Evolutionary conservation across 2,113 vertebrate species (phyloP).

Genomic region (Lipophrys pholis): DNA sequence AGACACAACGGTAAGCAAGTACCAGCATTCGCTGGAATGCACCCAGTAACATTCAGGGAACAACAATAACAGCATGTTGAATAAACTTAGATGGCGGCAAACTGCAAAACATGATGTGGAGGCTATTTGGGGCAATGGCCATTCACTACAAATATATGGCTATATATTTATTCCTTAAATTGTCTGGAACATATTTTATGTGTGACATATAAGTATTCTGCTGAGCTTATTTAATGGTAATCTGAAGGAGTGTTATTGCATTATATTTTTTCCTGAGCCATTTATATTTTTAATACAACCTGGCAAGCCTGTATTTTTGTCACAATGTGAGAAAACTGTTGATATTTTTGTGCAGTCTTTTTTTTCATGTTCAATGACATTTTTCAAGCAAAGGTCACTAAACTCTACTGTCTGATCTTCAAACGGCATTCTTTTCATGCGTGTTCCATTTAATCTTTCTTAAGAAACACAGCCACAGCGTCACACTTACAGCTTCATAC

Average conservation of each 20-base stretch:
- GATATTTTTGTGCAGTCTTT: no score
- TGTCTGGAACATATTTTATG: no score
- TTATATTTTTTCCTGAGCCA: slow-evolving; percentile 3
- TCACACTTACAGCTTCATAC: not conserved
- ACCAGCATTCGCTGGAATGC: slow-evolving; percentile 35
- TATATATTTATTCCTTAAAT: no score
- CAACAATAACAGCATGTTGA: slow-evolving; percentile 22
- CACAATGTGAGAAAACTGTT: not conserved
- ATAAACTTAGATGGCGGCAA: slow-evolving; percentile 4
- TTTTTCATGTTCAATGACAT: not conserved
- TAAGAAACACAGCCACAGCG: not conserved
- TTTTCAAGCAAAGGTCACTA: slow-evolving; percentile 11
- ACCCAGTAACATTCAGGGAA: slow-evolving; percentile 60
- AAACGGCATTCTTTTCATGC: not conserved
- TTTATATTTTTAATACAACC: slow-evolving; percentile 12
- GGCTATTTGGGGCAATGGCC: no score
- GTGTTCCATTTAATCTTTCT: not conserved
- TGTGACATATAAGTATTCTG: no score
- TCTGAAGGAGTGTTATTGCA: no score
- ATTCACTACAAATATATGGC: no score
- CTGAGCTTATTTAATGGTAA: no score
- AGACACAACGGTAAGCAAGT: slow-evolving; percentile 11
- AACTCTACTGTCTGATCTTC: not conserved
- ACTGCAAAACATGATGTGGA: not conserved
- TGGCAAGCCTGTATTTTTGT: not conserved